Percentiles rank a stretch among this genome's conserved stretches.
phyloP scores from a whole-genome alignment of 2,888 invertebrate genomes.

The Stenoptilia bipunctidactyla region DNA sequence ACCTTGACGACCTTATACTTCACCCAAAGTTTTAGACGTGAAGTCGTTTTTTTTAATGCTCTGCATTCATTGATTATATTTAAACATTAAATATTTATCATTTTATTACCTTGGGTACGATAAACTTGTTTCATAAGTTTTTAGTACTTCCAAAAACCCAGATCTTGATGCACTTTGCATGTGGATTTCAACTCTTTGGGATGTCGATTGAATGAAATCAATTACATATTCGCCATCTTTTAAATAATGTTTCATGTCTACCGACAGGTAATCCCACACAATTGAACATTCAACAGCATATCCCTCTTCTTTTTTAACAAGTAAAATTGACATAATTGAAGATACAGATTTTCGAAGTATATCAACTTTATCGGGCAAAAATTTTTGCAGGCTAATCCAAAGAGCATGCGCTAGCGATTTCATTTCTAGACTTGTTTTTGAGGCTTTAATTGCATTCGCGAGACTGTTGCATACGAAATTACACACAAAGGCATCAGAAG shows the following conservation, averaged over 20 bases:
- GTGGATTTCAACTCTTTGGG: constrained; percentile 20
- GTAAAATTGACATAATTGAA: constrained; percentile 62
- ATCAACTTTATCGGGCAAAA: constrained; percentile 44
- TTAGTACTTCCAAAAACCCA: constrained; percentile 34
- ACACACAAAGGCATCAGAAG: constrained; percentile 66
- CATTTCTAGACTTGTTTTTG: constrained; percentile 30
- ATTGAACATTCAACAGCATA: constrained; percentile 34
- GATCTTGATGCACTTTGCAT: constrained; percentile 21
- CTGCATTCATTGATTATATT: too few relatives aligned
- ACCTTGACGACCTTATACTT: too few relatives aligned
- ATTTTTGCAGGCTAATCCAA: constrained; percentile 39
- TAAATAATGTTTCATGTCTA: constrained; percentile 55
- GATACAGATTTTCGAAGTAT: constrained; percentile 59
- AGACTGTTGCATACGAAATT: constrained; percentile 69
- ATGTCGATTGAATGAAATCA: constrained; percentile 31
- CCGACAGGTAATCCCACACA: constrained; percentile 64
- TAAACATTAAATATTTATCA: too few relatives aligned
- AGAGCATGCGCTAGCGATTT: constrained; percentile 47
- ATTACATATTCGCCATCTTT: constrained; percentile 51
- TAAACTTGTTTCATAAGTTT: constrained; percentile 31
- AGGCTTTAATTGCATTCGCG: constrained; percentile 56
- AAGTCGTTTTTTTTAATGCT: too few relatives aligned
- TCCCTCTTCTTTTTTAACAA: constrained; percentile 44
- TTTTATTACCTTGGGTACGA: constrained; percentile 47
- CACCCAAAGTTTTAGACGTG: too few relatives aligned